Base-by-base conservation (phyloP, 2,888 invertebrate genomes). In the Leucania comma region DNA sequence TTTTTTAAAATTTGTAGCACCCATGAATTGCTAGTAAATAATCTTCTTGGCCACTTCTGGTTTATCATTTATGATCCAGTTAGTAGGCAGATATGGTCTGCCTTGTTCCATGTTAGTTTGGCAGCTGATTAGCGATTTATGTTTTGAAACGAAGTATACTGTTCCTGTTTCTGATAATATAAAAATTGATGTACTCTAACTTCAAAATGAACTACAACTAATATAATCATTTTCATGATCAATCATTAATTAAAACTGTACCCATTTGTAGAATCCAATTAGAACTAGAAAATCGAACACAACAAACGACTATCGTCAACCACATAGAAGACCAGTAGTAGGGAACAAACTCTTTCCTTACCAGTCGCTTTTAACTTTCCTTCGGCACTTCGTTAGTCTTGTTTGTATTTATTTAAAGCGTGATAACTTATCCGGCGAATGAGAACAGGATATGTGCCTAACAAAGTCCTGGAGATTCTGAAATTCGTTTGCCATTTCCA, bases 341-440 rank as follows among this genome's bases (percentile, higher is more conserved):
- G 78, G 86, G 85, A 74, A 58, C 70, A 58, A 85, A 85, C 88
- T 90, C 84, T 88, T 90, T 90, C 88, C 88, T 89, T 88, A 88
- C 90, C 77, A 89, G 91, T 90, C 93, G 93, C 92, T 94, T 94
- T 95, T 92, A 95, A 94, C 93, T 93, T 93, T 91, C 91, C 92
- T 93, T 95, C 92, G 90, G 91, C 95, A 94, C 93, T 93, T 95
- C 94, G 93, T 95, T 95, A 95, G 93, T 86, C 86, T 87, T 92
- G 91, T 93, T 94, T 93, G 93, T 94, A 91, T 95, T 94, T 95
- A 94, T 95, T 95, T 93, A 93, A 90, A 92, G 87, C 91, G 90
- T 93, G 93, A 95, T 94, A 94, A 94, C 93, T 95, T 93, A 90
- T 86, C 88, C 90, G 88, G 88, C 88, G 91, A 93, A 90, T 90